Base-by-base conservation (phyloP, 2,113 vertebrate species). In the Nibea coibor region DNA sequence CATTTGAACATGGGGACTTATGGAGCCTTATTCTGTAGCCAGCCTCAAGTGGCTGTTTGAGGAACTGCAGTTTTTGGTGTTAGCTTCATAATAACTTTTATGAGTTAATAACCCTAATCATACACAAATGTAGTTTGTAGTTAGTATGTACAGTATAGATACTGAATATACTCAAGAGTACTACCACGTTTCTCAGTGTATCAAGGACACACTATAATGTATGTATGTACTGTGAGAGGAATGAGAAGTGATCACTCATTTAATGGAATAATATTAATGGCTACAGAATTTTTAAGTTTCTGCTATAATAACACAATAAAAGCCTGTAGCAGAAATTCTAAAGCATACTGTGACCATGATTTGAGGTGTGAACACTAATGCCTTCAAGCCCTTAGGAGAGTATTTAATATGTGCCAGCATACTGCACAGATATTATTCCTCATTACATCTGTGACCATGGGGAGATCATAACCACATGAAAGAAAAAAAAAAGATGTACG, bases 331-430 rank as follows among this genome's bases (percentile, higher is more conserved):
- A 76, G 62, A 48, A 59, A 67, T 75, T 83, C 73, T 35, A 35
- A 59, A 80, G 43, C 67, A 74, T 79, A 77, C 61, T 78, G 61
- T 76, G 66, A 56, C 58, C 75, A 10, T 72, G 72, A 87, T 83
- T 65, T 80, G 64, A 91, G 82, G 83, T 81, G 75, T 84, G 75
- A 86, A 78, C 78, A 61, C 67, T 76, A 86, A 90, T 79, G 70
- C 75, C 77, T 82, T 61, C 35, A 48, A 72, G 64, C 80, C 67
- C 72, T 53, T 16, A 45, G 76, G 74, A 85, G 74, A 82, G 50
- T 47, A 59, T 69, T 88, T 75, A 84, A 81, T 87, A 86, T 83
- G 72, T 87, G 83, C 42, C 62, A 71, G 70, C 66, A 58, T 43
- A 75, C 54, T 53, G 72, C 71, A 77, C 56, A 76, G 77, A 78